Conservation (phyloP, 2,888 invertebrate species). For the Ichneumoninae sp. region DNA sequence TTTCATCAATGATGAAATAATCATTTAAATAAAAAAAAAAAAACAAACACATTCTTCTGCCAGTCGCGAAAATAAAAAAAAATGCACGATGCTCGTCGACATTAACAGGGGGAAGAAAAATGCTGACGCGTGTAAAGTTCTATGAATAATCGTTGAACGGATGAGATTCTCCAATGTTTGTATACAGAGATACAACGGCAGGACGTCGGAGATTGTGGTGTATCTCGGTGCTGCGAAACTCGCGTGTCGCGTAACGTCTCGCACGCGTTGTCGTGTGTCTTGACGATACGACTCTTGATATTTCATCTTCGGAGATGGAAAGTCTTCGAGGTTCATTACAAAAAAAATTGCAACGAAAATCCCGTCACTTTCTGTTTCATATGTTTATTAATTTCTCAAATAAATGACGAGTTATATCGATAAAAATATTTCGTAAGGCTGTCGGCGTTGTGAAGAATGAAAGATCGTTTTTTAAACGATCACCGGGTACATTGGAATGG, state of each 20-base stretch:
- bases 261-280: constrained; percentile 22
- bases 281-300: constrained; percentile 45
- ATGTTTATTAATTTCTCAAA: not conserved
- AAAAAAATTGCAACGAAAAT: constrained; percentile 40
- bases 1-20: not conserved
- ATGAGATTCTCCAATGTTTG: constrained; percentile 42
- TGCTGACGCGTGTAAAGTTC: not conserved
- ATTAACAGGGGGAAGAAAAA: not conserved
- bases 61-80: not conserved
- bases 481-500: constrained; percentile 60
- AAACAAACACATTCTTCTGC: not conserved
- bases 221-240: constrained; percentile 14
- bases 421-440: not conserved
- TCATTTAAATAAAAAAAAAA: not conserved
- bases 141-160: not conserved
- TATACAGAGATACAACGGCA: constrained; percentile 31
- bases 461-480: not conserved
- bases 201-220: constrained; percentile 21
- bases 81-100: not conserved
- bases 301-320: constrained; percentile 21
- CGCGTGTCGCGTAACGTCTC: constrained; percentile 23
- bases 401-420: not conserved
- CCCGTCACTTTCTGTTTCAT: not conserved
- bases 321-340: not conserved
- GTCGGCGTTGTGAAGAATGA: not conserved